Base-by-base conservation (phyloP, 2,888 invertebrate genomes). In the Nasonia oneida region DNA sequence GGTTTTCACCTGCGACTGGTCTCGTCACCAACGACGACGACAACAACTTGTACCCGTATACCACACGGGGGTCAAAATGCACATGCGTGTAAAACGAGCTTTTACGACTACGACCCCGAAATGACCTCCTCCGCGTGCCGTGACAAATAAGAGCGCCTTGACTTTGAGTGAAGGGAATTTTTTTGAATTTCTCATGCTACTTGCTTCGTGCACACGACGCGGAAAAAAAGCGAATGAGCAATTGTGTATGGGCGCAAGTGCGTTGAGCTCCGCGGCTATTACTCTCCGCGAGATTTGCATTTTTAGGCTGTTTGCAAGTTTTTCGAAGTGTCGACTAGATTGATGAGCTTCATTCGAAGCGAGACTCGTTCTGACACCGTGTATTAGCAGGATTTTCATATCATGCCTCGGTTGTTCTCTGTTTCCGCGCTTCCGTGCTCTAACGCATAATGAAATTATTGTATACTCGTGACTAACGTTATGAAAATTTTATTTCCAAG, bases 1-100 rank as follows among this genome's bases (percentile, higher is more conserved):
- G 85, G 85, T 87, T 85, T 87, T 84, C 87, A 87, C 87, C 87
- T 87, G 87, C 67, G 81, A 83, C 79, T 75, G 70, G 81, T 83
- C 76, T 71, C 64, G 39, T 61, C 57, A 6, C 57, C 57, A 2
- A 37, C 74, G 50, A 74, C 74, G 23, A 5, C 42, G 64, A 78
- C 39, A 12, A 12, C 57, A n/a, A 8, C n/a, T n/a, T 2, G 18
- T 61, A 2, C 6, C 57, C 6, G 2, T 61, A 18, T 61, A 18
- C n/a, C 57, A 2, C 37, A 10, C 73, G 42, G 70, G 81, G 84
- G 84, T 84, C 84, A 78, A 33, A 67, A 67, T 67, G 15, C 64
- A 29, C 18, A 76, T 42, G 79, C 50, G 37, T 42, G 74, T 71
- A 71, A 79, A 74, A 75, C 61, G 84, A 81, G 81, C 70, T 81